Conservation (phyloP, 1,140 invertebrate species). For the Druon quercuslanigerum region DNA sequence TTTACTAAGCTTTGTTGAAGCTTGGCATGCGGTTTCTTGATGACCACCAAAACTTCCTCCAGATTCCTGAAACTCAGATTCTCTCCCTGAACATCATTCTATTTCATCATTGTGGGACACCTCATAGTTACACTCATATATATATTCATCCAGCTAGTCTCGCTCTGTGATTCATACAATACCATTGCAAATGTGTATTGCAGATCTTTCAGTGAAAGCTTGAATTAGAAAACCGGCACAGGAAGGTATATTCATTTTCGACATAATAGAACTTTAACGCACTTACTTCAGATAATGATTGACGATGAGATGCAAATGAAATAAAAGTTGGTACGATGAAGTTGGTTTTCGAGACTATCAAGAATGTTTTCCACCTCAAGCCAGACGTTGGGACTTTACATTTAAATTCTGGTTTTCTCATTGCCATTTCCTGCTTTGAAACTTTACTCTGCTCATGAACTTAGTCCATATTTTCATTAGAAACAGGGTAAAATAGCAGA, state of each 20-base stretch:
- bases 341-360: neutral
- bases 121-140: neutral
- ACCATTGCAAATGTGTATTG: too few relatives aligned
- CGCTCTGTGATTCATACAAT: too few relatives aligned
- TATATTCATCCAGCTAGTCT: neutral
- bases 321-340: neutral
- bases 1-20: too few relatives aligned
- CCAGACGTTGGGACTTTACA: conserved; percentile 1
- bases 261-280: too few relatives aligned
- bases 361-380: conserved; percentile 18
- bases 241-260: too few relatives aligned
- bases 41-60: neutral
- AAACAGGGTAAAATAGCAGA: conserved; percentile 7
- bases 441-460: conserved; percentile 9
- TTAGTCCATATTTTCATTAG: conserved; percentile 8
- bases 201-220: too few relatives aligned
- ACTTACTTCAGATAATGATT: neutral
- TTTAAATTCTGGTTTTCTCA: conserved; percentile 18
- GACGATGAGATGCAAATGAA: neutral
- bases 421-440: conserved; percentile 23
- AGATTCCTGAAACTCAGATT: conserved; percentile 1
- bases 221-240: too few relatives aligned
- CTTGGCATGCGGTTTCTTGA: neutral
- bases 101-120: neutral
- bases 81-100: conserved; percentile 1